A percentile compares a stretch with the other conserved stretches of the same genome.
Conservation (phyloP, 2,113 vertebrate species). For the Mustela nigripes region DNA sequence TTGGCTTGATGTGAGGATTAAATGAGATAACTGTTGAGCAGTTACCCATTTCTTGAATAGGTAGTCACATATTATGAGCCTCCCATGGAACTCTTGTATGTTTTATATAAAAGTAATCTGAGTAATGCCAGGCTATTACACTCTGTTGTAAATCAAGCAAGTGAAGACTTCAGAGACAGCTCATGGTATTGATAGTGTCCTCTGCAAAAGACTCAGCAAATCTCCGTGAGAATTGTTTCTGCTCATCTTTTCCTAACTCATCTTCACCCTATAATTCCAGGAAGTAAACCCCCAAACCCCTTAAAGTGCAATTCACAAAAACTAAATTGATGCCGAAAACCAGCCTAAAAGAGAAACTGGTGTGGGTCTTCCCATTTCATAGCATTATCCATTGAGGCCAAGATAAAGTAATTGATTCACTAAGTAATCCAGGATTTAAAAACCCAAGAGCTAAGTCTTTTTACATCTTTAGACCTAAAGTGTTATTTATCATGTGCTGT, state of each 20-base stretch:
- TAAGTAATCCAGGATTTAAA: slow-evolving; percentile 37
- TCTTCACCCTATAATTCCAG: neutral
- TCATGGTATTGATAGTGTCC: neutral
- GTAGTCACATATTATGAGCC: neutral
- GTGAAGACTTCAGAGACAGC: slow-evolving; percentile 28
- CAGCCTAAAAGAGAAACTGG: neutral
- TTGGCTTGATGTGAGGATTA: neutral
- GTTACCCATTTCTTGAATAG: slow-evolving; percentile 39
- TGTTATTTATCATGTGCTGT: neutral
- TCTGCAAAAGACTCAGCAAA: slow-evolving; percentile 3
- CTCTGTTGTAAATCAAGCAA: slow-evolving; percentile 54
- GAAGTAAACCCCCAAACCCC: slow-evolving; percentile 27
- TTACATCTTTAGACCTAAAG: neutral
- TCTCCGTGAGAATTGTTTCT: slow-evolving; percentile 43
- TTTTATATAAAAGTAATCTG: slow-evolving; percentile 60
- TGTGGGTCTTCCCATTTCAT: neutral
- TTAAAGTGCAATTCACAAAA: neutral
- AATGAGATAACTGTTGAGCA: slow-evolving; percentile 10
- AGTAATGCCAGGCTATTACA: slow-evolving; percentile 37
- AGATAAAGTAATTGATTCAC: neutral
- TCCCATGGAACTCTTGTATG: neutral
- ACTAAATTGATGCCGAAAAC: neutral
- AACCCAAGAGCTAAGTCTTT: neutral
- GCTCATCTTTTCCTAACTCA: slow-evolving; percentile 49
- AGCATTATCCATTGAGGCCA: slow-evolving; percentile 42